Evolutionary conservation across 1,140 invertebrate species (phyloP), one percentile per base, ranked within the genome.

Genomic region (Cecropterus lyciades): DNA sequence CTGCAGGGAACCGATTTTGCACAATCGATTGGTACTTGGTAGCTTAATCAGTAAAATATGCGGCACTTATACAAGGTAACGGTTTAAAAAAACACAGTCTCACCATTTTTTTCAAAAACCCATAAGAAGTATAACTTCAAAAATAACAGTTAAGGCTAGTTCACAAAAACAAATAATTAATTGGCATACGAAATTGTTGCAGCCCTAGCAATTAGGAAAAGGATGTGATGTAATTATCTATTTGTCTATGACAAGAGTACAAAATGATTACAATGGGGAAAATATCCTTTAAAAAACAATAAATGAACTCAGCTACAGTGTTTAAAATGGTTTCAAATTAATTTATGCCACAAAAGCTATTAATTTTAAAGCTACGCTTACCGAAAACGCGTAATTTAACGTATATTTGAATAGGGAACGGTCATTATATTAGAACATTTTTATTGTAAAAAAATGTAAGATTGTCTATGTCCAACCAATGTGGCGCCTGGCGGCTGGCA

Each of bases 381-480:
- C 46, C 15, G 48, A 13, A 24, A 51, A 40, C 7, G 27, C 11
- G 0, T 46, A 40, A n/a, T 17, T 37, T 13, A 33, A 55, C 5
- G 15, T 15, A 40, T 63, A 20, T 63, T 52, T 63, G 37, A 63
- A 63, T 20, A 51, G 30, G 33, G 48, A 63, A 63, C 59, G 33
- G 59, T 42, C 37, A 45, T 16, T 37, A 17, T 20, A 24, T 10
- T 45, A 6, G 56, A 24, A 64, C 42, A 75, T 57, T 43, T 56
- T 56, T 71, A 62, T 60, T 52, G 56, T 66, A 66, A 70, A 62
- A 73, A 74, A 65, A 17, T 17, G 65, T 16, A 40, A 30, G 59
- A 65, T 89, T 80, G 87, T 91, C 87, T 90, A 91, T 90, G 82
- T 69, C 59, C 69, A 88, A 87, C 78, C 86, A 91, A 91, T 87